Evolutionary conservation across 2,888 invertebrate genomes (phyloP).

Genomic region (Hypena proboscidalis): DNA sequence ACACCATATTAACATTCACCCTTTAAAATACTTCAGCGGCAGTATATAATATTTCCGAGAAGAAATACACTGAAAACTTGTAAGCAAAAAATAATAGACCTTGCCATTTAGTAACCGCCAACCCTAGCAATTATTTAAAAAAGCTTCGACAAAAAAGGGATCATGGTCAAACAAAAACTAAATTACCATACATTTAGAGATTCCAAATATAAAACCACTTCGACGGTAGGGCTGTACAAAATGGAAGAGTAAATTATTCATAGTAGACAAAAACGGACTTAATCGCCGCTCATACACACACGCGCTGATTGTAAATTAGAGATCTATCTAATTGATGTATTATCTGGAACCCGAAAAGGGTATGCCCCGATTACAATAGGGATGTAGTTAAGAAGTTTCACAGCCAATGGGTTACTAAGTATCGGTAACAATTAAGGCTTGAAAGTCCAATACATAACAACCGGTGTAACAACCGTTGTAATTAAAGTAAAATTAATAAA

Average conservation of each 20-base stretch:
- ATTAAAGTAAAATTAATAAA: too few species aligned
- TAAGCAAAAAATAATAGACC: too few species aligned
- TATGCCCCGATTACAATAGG: conserved; percentile 8
- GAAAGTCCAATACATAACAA: too few species aligned
- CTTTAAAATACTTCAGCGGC: too few species aligned
- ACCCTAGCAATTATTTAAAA: conserved; percentile 3
- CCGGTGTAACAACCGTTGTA: too few species aligned
- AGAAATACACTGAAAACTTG: too few species aligned
- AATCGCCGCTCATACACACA: conserved; percentile 35
- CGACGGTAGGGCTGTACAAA: conserved; percentile 18
- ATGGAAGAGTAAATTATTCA: conserved; percentile 37
- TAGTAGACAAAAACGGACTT: conserved; percentile 32
- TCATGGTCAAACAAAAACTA: conserved; percentile 13
- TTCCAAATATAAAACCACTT: conserved; percentile 26
- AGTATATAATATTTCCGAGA: too few species aligned
- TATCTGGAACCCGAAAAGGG: conserved; percentile 38
- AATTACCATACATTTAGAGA: conserved; percentile 22
- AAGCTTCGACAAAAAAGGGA: conserved; percentile 6
- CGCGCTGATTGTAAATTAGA: conserved; percentile 37
- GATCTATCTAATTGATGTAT: conserved; percentile 48
- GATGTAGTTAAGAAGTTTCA: conserved; percentile 9
- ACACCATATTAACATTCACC: too few species aligned
- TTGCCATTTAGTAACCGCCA: too few species aligned
- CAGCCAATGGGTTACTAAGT: background rate
- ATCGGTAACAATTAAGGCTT: too few species aligned